Evolutionary conservation across 2,797 vertebrate species (phyloP).

Genomic region (Yasuhikotakia modesta): DNA sequence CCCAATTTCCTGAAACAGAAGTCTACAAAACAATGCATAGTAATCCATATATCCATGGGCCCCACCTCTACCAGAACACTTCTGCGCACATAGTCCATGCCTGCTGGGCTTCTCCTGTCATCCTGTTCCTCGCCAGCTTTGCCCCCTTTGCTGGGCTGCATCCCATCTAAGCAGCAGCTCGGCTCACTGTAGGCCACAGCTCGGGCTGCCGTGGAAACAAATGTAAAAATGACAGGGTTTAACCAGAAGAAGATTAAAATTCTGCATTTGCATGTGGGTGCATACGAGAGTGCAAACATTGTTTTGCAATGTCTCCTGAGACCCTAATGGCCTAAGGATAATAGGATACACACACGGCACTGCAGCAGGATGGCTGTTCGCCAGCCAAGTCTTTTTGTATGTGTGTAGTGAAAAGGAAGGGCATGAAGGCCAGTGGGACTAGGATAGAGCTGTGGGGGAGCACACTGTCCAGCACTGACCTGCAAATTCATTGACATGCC

Average conservation of each 20-base stretch:
- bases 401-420: conserved; percentile 80
- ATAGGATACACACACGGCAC: conserved; percentile 61
- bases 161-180: conserved; percentile 82
- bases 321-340: conserved; percentile 35
- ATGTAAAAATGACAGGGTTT: background rate
- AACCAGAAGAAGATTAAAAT: no score
- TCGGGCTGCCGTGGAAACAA: conserved; percentile 74
- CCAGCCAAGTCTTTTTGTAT: conserved; percentile 74
- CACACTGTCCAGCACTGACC: conserved; percentile 77
- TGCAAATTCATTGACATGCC: conserved; percentile 81
- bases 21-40: background rate
- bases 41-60: background rate
- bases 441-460: conserved; percentile 73
- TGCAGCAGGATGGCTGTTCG: conserved; percentile 67
- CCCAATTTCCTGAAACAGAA: no score
- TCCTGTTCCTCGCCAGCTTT: conserved; percentile 74
- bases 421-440: conserved; percentile 67
- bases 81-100: conserved; percentile 82
- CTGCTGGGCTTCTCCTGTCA: conserved; percentile 76
- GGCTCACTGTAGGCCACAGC: conserved; percentile 86
- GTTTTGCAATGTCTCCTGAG: conserved; percentile 31
- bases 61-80: conserved; percentile 86
- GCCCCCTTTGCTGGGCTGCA: conserved; percentile 71
- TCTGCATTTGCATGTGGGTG: background rate
- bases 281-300: background rate